Base-by-base conservation (phyloP, 2,888 invertebrate genomes). In the Napeogenes inachia region DNA sequence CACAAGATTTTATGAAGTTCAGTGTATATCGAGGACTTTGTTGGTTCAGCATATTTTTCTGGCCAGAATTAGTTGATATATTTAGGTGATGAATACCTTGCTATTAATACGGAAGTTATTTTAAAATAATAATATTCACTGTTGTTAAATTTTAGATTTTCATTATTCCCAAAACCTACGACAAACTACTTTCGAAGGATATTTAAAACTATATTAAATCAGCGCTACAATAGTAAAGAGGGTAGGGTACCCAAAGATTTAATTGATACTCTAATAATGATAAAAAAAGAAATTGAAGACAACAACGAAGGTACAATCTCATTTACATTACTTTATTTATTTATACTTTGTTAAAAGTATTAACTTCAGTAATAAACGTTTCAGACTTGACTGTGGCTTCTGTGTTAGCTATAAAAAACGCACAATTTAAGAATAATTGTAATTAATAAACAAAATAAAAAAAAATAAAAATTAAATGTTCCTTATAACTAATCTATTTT, bases 111-210 rank as follows among this genome's bases (percentile, higher is more conserved):
- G 13, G n/a, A 8, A n/a, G 38, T 35, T 33, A n/a, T 21, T 38
- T 12, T 55, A n/a, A 21, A 8, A 50, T 38, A 30, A 45, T 50
- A 12, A 46, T n/a, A 12, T 4, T 32, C 33, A 33, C 53, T n/a
- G n/a, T 21, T 50, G 21, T 45, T 47, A 32, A 8, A 54, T 62
- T 64, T 13, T 68, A 86, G 86, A 46, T 84, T 84, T 45, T 71
- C 73, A 1, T 70, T 85, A 0, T 86, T 85, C 67, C 83, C 87
- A 0, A 80, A 78, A 57, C 21, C 72, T 2, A 66, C 78, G 0
- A 75, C 70, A 0, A 63, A 64, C 0, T 81, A 75, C 65, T 78
- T 86, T 45, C 73, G 62, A 6, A 70, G 70, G 13, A 54, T 84
- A 0, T 81, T 78, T 60, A 64, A 68, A 4, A 46, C 56, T 2